Evolutionary conservation across 1,140 invertebrate genomes (phyloP), one percentile per base, ranked within the genome.

Genomic region (Tetragnatha versicolor): DNA sequence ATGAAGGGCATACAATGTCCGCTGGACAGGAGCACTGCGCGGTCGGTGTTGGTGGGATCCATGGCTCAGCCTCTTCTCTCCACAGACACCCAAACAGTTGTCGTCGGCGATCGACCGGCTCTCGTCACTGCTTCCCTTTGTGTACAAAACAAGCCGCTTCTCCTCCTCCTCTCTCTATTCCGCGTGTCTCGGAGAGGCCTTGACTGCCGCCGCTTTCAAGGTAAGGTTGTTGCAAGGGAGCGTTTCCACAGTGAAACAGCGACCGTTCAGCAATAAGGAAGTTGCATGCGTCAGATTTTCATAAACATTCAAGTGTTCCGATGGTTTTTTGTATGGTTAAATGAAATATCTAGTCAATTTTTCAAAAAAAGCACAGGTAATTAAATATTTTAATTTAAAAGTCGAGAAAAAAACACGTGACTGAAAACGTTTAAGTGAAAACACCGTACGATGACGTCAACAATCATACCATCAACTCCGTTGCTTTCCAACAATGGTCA

Each of bases 1-100:
- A 70, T 37, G n/a, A 70, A 39, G 20, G 66, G 66, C 66, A 70
- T 70, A 6, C n/a, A 33, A 9, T 70, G 47, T 7, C 66, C 66
- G 25, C 35, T 70, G 25, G 47, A 53, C 31, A 70, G 29, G 29
- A 53, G n/a, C 1, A 70, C 49, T 9, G 65, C 33, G 1, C 65
- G 37, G 14, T 65, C 45, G 37, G 61, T 42, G 35, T 42, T 65
- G 1, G 61, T 42, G 9, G 61, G 61, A 7, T 65, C 61, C 61
- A 65, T 65, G 27, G 33, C 61, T 22, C 5, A 14, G 35, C 61
- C 25, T 25, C 33, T 65, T 65, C 39, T 65, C 17, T 65, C 61
- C 14, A 45, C 45, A 17, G 61, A 27, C 33, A 42, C 12, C 20
- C 12, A 47, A 47, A 47, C 42, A 20, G 42, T 47, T 20, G n/a